Percentiles rank a stretch among this genome's conserved stretches.
Conservation (phyloP, 2,113 vertebrate species). For the Callionymus lyra region DNA sequence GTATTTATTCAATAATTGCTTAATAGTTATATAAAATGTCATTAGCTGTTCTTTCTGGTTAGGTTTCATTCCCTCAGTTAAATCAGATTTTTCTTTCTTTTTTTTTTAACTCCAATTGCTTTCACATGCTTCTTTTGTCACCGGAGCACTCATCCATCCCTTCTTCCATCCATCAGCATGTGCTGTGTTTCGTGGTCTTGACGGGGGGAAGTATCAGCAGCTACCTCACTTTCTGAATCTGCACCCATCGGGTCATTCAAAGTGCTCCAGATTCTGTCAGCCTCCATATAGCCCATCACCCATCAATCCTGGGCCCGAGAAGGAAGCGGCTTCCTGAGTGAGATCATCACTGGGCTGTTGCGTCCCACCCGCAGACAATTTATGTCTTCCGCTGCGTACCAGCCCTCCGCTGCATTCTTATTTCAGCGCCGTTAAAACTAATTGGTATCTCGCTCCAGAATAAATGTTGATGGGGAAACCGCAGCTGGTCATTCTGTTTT, state of each 20-base stretch:
- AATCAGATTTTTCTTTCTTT: conserved; percentile 1
- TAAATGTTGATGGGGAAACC: conserved; percentile 44
- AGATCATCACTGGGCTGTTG: conserved; percentile 31
- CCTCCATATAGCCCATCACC: conserved; percentile 5
- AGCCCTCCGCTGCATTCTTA: conserved; percentile 23
- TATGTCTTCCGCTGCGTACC: conserved; percentile 18
- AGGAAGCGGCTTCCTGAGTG: conserved; percentile 23
- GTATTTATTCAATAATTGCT: conserved; percentile 81
- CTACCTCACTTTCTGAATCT: conserved; percentile 32
- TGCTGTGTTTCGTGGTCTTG: conserved; percentile 22
- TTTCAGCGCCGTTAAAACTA: conserved; percentile 54
- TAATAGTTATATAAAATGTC: conserved; percentile 63
- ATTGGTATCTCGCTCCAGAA: conserved; percentile 45
- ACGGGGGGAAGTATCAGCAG: conserved; percentile 26
- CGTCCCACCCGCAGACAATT: conserved; percentile 19
- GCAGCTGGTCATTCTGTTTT: conserved; percentile 25
- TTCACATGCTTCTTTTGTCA: conserved; percentile 2
- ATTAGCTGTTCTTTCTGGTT: conserved; percentile 66
- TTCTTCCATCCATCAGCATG: conserved; percentile 23
- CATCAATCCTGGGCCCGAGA: conserved; percentile 17
- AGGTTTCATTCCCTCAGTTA: conserved; percentile 40
- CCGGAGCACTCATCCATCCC: conserved; percentile 6
- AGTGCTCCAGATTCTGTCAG: conserved; percentile 5
- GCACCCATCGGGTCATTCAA: conserved; percentile 3
- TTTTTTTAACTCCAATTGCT: background rate